phyloP scores from a whole-genome alignment of 1,140 invertebrate species.

The Ylistrum balloti region DNA sequence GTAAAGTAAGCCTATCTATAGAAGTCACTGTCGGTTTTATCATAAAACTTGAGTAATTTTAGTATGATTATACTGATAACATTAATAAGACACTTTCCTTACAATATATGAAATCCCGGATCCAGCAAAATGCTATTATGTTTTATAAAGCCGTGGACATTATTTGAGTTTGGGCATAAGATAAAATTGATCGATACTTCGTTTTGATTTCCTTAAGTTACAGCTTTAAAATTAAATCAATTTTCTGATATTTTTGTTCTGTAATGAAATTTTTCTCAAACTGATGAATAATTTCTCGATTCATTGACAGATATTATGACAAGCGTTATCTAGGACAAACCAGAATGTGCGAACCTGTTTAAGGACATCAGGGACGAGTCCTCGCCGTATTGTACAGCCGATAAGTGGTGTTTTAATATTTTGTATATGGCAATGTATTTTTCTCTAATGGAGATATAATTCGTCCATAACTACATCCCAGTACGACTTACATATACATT shows the following conservation, averaged over 20 bases:
- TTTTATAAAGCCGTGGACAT: too few species aligned
- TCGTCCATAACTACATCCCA: neutral
- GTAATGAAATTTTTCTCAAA: too few species aligned
- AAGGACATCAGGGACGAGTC: neutral
- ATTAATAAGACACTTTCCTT: too few species aligned
- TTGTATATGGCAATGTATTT: neutral
- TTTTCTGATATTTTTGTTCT: neutral
- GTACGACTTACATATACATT: constrained; percentile 19
- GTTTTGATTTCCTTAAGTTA: neutral
- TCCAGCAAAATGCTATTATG: too few species aligned
- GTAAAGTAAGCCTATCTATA: too few species aligned
- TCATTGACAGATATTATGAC: neutral
- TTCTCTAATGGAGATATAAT: constrained; percentile 10
- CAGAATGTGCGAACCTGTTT: neutral
- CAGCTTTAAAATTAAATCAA: neutral
- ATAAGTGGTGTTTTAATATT: constrained; percentile 23
- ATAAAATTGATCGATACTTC: neutral
- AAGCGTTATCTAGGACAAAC: neutral
- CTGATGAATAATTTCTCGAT: neutral
- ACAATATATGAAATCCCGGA: too few species aligned
- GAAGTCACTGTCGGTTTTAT: too few species aligned
- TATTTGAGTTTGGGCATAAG: neutral
- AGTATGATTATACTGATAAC: too few species aligned
- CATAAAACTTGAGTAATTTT: too few species aligned
- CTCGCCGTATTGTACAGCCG: neutral